Base-by-base conservation (phyloP, 2,797 vertebrate species). In the Eurystomus glaucurus region DNA sequence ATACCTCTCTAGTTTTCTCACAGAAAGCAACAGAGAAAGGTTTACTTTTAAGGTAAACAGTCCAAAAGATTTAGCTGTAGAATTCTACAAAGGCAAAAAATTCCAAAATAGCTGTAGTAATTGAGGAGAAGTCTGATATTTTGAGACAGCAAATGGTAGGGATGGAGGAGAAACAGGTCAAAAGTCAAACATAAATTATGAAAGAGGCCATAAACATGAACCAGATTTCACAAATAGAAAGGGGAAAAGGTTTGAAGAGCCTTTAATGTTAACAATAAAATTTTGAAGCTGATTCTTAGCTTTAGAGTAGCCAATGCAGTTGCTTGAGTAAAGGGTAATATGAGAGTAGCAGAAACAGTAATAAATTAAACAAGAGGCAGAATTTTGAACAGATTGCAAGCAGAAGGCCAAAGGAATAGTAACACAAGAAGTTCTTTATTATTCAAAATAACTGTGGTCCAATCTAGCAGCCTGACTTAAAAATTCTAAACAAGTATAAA, bases 211-310 rank as follows among this genome's bases (percentile, higher is more conserved):
- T 95, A 97, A 97, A 97, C 81, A 83, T 68, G 93, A 96, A 71
- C 75, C 85, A 95, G 89, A 61, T 97, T 97, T 97, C 89, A 93
- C 85, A 94, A 95, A 97, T 86, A 95, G 78, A 95, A 95, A 95
- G 78, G 89, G 89, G 71, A 31, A 96, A 94, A 84, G 85, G 78
- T 93, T 93, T 97, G 96, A 94, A 90, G 57, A 81, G 91, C 61
- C 85, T 96, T 97, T 97, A 96, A 94, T 94, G 82, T 93, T 93
- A 95, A 95, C 85, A 95, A 94, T 95, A 97, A 97, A 95, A 95
- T 95, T 95, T 91, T 91, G 87, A 95, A 81, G 89, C 86, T 93
- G 64, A 85, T 97, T 95, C 87, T 94, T 69, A 90, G 65, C 85
- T 93, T 95, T 95, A 88, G 79, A 91, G 72, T 78, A 94, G 51